Base-by-base conservation (phyloP, 2,888 invertebrate species). In the Crepidodera aurea region DNA sequence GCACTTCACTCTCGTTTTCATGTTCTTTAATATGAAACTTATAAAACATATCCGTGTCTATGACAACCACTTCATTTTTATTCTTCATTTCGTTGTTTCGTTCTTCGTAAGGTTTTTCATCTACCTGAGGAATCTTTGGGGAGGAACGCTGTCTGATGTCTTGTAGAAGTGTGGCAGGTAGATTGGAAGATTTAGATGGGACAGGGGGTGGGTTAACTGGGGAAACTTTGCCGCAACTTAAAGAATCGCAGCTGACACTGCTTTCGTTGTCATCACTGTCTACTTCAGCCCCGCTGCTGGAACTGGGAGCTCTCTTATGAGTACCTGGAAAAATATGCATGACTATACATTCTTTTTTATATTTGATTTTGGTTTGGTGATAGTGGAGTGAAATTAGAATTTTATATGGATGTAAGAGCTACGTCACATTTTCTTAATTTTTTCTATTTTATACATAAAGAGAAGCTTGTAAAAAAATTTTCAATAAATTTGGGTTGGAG, bases 11-110 rank as follows among this genome's bases (percentile, higher is more conserved):
- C 68, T 85, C 83, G 78, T 87, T 85, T 75, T 92, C 92, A 79
- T 87, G 85, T 77, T 93, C 93, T 77, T 92, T 90, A 66, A 93
- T 82, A 81, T 93, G 93, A 77, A 93, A 93, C 78, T 90, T 88
- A 78, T 91, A 92, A 80, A 87, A 92, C 80, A 89, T 88, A 82
- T 93, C 92, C 73, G 90, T 86, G 76, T 91, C 90, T 79, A 75
- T 81, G 77, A 71, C 82, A 81, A 55, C 58, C 50, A 60, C 58
- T 53, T 71, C 68, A 44, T 69, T 75, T 22, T 74, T 68, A 39
- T 76, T 72, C 22, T 57, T 83, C 73, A 85, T 83, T 73, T 84
- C 83, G 67, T 84, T 83, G 64, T 81, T 80, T 63, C 88, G 82
- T 42, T 89, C 88, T 71, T 88, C 88, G 79, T 89, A 90, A 5